Conservation (phyloP, 2,113 vertebrate species). For the Calyptommatus sinebrachiatus region DNA sequence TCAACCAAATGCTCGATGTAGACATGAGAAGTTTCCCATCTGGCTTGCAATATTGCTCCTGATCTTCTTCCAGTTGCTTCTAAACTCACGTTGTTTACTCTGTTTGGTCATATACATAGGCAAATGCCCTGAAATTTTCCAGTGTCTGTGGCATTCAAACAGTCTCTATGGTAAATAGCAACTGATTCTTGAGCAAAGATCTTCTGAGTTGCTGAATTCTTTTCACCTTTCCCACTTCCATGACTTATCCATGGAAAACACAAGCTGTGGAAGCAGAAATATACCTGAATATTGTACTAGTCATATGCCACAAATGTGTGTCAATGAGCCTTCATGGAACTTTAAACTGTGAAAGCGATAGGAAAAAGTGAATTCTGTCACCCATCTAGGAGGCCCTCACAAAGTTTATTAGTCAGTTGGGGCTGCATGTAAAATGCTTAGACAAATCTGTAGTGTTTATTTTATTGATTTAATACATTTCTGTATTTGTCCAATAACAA, state of each 20-base stretch:
- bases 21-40: neutral
- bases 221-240: neutral
- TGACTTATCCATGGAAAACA: neutral
- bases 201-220: neutral
- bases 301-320: neutral
- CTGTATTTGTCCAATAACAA: too few species aligned
- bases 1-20: neutral
- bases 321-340: neutral
- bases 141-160: neutral
- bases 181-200: neutral
- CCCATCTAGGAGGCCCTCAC: neutral
- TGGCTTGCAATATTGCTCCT: neutral
- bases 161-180: neutral
- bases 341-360: neutral
- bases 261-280: neutral
- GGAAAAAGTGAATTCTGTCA: neutral
- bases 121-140: neutral
- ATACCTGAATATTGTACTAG: neutral
- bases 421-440: conserved; percentile 45
- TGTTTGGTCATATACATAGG: neutral
- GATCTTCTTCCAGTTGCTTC: neutral
- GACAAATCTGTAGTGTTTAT: conserved; percentile 14
- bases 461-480: neutral
- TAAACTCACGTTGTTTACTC: neutral
- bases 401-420: conserved; percentile 3